A percentile compares a stretch with the other conserved stretches of the same genome.
phyloP scores from a whole-genome alignment of 1,140 invertebrate species.

The Caenorhabditis inopinata region DNA sequence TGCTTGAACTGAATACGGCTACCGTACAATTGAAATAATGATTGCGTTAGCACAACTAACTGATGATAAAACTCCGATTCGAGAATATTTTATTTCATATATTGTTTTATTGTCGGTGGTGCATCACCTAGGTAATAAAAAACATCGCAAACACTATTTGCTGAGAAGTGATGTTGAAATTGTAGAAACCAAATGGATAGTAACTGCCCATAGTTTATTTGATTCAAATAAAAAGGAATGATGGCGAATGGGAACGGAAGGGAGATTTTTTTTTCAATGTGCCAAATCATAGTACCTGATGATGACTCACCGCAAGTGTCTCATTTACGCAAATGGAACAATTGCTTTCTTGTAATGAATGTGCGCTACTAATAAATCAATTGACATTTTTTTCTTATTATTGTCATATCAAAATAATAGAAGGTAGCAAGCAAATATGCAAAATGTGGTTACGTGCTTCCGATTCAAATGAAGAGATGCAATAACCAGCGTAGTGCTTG shows the following conservation, averaged over 20 bases:
- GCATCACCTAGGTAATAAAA: not conserved
- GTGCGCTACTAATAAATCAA: slow-evolving; percentile 5
- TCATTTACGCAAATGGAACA: slow-evolving; percentile 11
- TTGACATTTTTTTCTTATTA: slow-evolving; percentile 14
- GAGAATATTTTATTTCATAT: not conserved
- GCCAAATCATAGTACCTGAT: not conserved
- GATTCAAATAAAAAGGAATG: too few species aligned
- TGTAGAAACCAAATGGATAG: too few species aligned
- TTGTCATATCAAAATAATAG: not conserved
- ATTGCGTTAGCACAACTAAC: not conserved
- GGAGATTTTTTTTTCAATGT: not conserved
- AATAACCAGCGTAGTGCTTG: too few species aligned
- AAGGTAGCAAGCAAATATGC: not conserved
- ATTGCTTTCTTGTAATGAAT: not conserved
- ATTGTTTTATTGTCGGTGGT: not conserved
- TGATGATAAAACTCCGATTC: not conserved
- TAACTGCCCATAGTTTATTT: too few species aligned
- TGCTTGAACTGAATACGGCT: too few species aligned
- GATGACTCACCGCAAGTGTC: not conserved
- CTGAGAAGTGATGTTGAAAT: too few species aligned
- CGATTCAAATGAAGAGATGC: not conserved
- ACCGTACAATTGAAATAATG: not conserved
- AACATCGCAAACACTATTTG: too few species aligned
- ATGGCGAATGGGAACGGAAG: not conserved
- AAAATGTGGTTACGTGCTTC: not conserved